Base-by-base conservation (phyloP, 1,140 invertebrate genomes). In the Charaxes varanes region DNA sequence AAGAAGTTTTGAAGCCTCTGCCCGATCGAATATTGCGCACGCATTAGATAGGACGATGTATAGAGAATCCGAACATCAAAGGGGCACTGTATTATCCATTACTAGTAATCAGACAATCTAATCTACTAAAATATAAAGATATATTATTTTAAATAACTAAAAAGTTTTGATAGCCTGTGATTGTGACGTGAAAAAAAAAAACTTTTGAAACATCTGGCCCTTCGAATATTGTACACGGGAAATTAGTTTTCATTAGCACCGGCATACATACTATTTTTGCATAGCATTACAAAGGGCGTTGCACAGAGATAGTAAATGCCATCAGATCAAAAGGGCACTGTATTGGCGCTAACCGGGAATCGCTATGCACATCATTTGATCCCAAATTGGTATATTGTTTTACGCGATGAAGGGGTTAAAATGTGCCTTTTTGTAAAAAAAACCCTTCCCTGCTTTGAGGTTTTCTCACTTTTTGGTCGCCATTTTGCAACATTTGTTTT, bases 311-410 rank as follows among this genome's bases (percentile, higher is more conserved):
- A 43, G 34, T 31, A 16, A 12, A 10, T 17, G 2, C 4, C 10
- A 33, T 15, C 14, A 24, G n/a, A 44, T 22, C 41, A 36, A 44
- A 44, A 44, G 37, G 22, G 19, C 36, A 31, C 28, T 28, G 35
- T 30, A 41, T 41, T 22, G 28, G 28, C 27, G 27, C 18, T 43
- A 12, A 30, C 26, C 18, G 18, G 23, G 23, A 36, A 27, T 17
- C 13, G 12, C 11, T 21, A 32, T 10, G 27, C n/a, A 31, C 14
- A 14, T 18, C 15, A 27, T 36, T 44, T 44, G 34, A 44, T 44
- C 24, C 33, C 24, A 18, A 44, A 44, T 36, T 44, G 34, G 34
- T 17, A 44, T 16, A 23, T 31, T 43, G 31, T 35, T 30, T 23
- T 12, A 31, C 21, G 28, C 23, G 12, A 18, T 30, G 4, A 11